Evolutionary conservation across 2,113 vertebrate genomes (phyloP), one percentile per base, ranked within the genome.

Genomic region (Cromileptes altivelis): DNA sequence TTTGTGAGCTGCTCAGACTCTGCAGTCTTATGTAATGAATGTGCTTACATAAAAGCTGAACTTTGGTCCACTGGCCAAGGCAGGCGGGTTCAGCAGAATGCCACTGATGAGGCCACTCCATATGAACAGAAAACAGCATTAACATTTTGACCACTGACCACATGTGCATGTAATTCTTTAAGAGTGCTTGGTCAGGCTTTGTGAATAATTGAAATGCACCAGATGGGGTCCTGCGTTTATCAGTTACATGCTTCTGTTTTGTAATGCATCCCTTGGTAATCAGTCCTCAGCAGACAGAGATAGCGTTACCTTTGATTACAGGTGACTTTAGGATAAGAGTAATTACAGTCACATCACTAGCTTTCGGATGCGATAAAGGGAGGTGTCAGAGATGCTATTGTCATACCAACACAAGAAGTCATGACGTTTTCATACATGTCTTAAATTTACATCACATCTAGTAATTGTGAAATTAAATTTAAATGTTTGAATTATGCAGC

Each of bases 41-140:
- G 93, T 85, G 88, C 93, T 95, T 96, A 94, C 92, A 94, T 95
- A 95, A 95, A 96, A 91, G 91, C 89, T 95, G 93, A 96, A 94
- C 95, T 95, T 95, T 96, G 91, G 88, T 92, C 93, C 76, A 95
- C 86, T 95, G 86, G 92, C 92, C 78, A 91, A 89, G 82, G 75
- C 69, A 58, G 61, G 62, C 69, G 91, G 78, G 94, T 94, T 94
- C 86, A 93, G 90, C 87, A 86, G 88, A 89, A 79, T 89, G 80
- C 89, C 84, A 90, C 79, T 86, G 85, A 94, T 91, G 87, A 92
- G 84, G 84, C 91, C 82, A 3, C 85, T 78, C 58, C 71, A 87
- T 87, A 93, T 88, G 85, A 87, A 81, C 69, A 89, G 81, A 80
- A 88, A 90, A 90, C 76, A 85, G 76, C 63, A 88, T 86, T 88